These are phyloP conservation scores for Deroplatys truncata DNA, from an alignment of 2,888 invertebrate species.

Conservation along the genomic window DNA sequence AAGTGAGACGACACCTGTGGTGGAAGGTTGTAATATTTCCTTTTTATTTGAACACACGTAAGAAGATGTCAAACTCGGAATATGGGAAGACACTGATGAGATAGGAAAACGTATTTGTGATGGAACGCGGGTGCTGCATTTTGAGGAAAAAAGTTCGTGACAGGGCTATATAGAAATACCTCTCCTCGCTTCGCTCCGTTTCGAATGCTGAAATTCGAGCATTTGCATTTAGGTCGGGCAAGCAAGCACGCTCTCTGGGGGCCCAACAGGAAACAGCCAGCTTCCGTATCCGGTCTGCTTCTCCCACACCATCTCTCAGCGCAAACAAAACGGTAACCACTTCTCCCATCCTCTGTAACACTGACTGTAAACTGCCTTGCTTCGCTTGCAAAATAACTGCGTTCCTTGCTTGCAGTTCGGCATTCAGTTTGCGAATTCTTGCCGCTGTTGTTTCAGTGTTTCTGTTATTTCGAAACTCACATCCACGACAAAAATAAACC, in stretches of 20 bases:
- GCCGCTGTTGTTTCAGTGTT: too few species aligned
- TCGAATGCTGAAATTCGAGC: neutral
- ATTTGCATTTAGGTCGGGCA: neutral
- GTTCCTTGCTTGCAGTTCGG: neutral
- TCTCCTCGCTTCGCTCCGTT: neutral
- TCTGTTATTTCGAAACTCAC: too few species aligned
- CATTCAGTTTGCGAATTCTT: too few species aligned
- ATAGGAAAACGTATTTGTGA: neutral
- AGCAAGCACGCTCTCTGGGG: neutral
- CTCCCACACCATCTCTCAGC: neutral
- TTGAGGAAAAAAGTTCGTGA: neutral
- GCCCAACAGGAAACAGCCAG: neutral
- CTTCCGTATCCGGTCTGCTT: neutral
- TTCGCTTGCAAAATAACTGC: neutral
- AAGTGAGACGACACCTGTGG: too few species aligned
- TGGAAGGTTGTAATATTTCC: too few species aligned
- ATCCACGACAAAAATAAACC: too few species aligned
- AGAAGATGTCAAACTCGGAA: neutral
- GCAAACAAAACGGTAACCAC: neutral
- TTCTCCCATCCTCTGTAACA: neutral
- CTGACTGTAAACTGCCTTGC: neutral
- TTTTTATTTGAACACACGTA: too few species aligned
- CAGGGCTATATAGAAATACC: neutral
- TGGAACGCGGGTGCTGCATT: neutral
- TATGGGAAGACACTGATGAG: neutral